Evolutionary conservation across 2,797 vertebrate genomes (phyloP).

Genomic region (Taenioides sp.): DNA sequence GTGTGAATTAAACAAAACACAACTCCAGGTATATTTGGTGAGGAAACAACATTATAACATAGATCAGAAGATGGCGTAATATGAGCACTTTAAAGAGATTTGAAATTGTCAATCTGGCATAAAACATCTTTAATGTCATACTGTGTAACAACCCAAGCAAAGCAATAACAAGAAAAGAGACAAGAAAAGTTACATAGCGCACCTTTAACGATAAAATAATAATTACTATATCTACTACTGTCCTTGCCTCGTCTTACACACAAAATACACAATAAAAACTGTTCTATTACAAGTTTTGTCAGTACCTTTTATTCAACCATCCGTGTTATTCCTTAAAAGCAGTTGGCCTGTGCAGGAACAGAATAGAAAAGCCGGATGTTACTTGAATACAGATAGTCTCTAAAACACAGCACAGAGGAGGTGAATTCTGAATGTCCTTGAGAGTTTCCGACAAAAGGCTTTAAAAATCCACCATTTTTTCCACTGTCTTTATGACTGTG

Average conservation of each 20-base stretch:
- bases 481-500: constrained; percentile 1
- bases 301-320: neutral
- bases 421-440: constrained; percentile 10
- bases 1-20: too few species aligned
- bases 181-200: too few species aligned
- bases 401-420: constrained; percentile 1
- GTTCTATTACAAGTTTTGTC: neutral
- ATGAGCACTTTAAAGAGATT: too few species aligned
- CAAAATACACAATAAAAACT: neutral
- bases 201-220: too few species aligned
- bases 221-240: too few species aligned
- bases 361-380: neutral
- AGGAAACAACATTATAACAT: too few species aligned
- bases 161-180: too few species aligned
- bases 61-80: too few species aligned
- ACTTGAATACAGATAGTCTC: constrained; percentile 6
- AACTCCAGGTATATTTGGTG: too few species aligned
- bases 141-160: too few species aligned
- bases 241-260: neutral
- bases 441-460: constrained; percentile 1
- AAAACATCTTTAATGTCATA: too few species aligned
- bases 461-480: constrained; percentile 1
- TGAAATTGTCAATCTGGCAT: too few species aligned
- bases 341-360: neutral
- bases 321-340: neutral